Evolutionary conservation across 2,113 vertebrate genomes (phyloP).

Genomic region (Brachionichthys hirsutus): DNA sequence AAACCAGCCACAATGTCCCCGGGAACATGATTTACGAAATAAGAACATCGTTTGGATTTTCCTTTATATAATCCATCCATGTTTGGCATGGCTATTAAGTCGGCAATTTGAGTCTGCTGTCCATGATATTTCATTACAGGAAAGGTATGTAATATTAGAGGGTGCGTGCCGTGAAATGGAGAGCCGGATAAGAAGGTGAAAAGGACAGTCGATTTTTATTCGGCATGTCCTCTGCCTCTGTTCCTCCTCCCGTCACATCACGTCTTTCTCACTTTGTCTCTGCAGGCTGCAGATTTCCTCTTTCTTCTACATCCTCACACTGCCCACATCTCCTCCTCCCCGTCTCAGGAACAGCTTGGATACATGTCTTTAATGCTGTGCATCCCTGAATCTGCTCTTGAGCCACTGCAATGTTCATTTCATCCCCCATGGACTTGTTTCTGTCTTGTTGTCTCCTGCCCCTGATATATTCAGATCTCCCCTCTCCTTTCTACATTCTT

Average conservation of each 20-base stretch:
- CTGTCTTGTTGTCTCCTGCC: neutral
- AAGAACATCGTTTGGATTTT: neutral
- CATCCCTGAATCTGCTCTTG: neutral
- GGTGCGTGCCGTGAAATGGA: neutral
- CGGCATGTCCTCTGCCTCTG: constrained; percentile 23
- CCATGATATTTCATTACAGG: constrained; percentile 7
- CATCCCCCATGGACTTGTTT: too few species aligned
- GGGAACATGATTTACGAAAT: neutral
- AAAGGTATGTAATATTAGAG: neutral
- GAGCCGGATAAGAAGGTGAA: constrained; percentile 53
- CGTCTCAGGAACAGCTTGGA: neutral
- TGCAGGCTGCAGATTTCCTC: constrained; percentile 24
- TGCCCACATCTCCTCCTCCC: constrained; percentile 9
- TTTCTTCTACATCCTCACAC: constrained; percentile 13
- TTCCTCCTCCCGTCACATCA: constrained; percentile 43
- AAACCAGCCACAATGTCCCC: neutral
- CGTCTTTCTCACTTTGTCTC: constrained; percentile 33
- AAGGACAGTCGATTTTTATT: constrained; percentile 49
- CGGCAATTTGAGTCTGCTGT: neutral
- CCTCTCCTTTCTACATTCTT: neutral
- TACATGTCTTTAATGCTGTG: too few species aligned
- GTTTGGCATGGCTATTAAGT: neutral
- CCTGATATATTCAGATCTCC: neutral
- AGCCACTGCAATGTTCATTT: neutral
- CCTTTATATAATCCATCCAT: neutral